phyloP scores from a whole-genome alignment of 2,888 invertebrate genomes.

The Lamellibrachia satsuma region DNA sequence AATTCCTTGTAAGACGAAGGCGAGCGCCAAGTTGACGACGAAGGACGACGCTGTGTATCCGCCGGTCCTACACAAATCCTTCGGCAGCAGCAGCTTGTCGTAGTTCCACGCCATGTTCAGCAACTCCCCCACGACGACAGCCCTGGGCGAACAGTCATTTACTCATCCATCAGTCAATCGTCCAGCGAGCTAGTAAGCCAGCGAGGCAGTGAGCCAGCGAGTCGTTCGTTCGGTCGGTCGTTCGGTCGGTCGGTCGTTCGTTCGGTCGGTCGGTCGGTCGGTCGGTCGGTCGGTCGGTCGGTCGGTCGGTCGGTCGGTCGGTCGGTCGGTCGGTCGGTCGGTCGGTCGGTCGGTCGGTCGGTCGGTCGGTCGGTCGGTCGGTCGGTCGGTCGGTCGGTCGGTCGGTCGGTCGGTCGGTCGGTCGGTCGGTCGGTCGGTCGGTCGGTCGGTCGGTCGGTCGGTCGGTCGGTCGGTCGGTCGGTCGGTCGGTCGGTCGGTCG shows the following conservation, averaged over 20 bases:
- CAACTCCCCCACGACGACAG: background rate
- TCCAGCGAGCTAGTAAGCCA: no score
- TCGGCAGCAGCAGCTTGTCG: background rate
- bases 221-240: background rate
- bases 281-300: background rate
- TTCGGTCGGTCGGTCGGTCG: background rate
- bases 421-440: slow-evolving; percentile 31
- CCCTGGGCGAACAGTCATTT: background rate
- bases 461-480: slow-evolving; percentile 30
- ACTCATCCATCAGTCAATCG: background rate
- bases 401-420: slow-evolving; percentile 31
- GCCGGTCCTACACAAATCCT: background rate
- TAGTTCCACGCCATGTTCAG: slow-evolving; percentile 7
- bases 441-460: slow-evolving; percentile 31
- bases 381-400: slow-evolving; percentile 31
- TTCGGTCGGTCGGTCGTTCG: background rate
- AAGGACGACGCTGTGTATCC: background rate
- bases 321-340: background rate
- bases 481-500: slow-evolving; percentile 31
- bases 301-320: background rate
- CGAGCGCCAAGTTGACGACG: background rate
- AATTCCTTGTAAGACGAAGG: background rate
- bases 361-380: slow-evolving; percentile 31
- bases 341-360: slow-evolving; percentile 31
- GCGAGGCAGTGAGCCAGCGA: background rate